phyloP scores from a whole-genome alignment of 2,113 vertebrate genomes.

The Vulpes ferrilata region DNA sequence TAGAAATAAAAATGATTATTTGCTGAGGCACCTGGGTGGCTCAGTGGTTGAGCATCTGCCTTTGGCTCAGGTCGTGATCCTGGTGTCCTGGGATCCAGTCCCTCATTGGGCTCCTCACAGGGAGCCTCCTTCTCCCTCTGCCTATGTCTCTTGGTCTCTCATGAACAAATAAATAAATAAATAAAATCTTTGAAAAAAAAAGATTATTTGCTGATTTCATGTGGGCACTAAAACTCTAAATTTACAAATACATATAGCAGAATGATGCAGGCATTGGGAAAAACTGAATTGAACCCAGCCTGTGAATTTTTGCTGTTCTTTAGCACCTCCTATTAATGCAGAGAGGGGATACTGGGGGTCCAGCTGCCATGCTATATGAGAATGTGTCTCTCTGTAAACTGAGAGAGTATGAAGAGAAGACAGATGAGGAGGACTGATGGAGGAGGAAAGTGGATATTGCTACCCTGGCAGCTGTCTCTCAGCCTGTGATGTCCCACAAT shows the following conservation, averaged over 20 bases:
- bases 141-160: no score
- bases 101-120: no score
- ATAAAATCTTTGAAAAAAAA: neutral
- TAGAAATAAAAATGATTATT: neutral
- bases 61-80: no score
- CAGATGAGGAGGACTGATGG: neutral
- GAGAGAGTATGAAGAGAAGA: neutral
- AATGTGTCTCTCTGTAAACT: neutral
- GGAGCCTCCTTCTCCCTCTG: no score
- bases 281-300: neutral
- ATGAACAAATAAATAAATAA: no score
- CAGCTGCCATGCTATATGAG: no score
- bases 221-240: neutral
- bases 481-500: neutral
- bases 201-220: neutral
- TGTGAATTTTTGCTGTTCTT: neutral
- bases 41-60: no score
- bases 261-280: neutral
- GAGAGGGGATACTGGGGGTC: accelerated
- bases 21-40: neutral
- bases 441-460: neutral
- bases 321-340: neutral
- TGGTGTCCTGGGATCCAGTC: no score
- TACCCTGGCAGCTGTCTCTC: neutral
- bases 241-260: neutral